Evolutionary conservation across 2,113 vertebrate genomes (phyloP), one percentile per base, ranked within the genome.

Genomic region (Uropsilus gracilis): DNA sequence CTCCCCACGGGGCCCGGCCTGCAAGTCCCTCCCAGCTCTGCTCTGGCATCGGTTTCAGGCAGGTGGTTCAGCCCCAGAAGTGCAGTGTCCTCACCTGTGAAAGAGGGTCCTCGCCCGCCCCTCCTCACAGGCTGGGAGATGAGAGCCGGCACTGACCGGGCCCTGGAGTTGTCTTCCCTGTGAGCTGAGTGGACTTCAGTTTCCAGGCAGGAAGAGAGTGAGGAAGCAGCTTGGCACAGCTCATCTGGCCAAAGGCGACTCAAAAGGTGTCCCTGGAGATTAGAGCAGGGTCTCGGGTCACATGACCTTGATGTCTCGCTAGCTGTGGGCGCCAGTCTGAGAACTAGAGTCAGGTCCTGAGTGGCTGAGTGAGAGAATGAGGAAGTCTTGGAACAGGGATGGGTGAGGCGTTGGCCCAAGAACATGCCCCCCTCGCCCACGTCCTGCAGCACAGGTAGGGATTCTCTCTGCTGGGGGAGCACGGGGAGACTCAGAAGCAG

Each of bases 241-340:
- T 26, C 42, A 48, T 57, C 24, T 30, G 17, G 24, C 37, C 1
- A 0, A 53, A 75, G 26, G 6, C 0, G 28, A 53, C 53, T 39
- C 11, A 32, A 14, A 44, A 37, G 5, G 8, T 17, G 55, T 39
- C 12, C 73, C 84, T 1, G 0, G 16, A 55, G 24, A 8, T n/a
- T 5, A 11, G 22, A 34, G 24, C 30, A 10, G 66, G 59, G 12
- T 22, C 0, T 30, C 2, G 0, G 20, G 53, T 7, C 5, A 6
- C 30, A 7, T 11, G 46, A 42, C 3, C 26, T 13, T 12, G 2
- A 30, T 7, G 7, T 30, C 4, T 22, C 73, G 44, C 37, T 81
- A 42, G 75, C 57, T 44, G 18, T 14, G 57, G 26, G 32, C n/a
- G 8, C 42, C 71, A n/a, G 61, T 18, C 55, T 44, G 24, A 6